Evolutionary conservation across 2,888 invertebrate species (phyloP).

Genomic region (Cephus sareptanus): DNA sequence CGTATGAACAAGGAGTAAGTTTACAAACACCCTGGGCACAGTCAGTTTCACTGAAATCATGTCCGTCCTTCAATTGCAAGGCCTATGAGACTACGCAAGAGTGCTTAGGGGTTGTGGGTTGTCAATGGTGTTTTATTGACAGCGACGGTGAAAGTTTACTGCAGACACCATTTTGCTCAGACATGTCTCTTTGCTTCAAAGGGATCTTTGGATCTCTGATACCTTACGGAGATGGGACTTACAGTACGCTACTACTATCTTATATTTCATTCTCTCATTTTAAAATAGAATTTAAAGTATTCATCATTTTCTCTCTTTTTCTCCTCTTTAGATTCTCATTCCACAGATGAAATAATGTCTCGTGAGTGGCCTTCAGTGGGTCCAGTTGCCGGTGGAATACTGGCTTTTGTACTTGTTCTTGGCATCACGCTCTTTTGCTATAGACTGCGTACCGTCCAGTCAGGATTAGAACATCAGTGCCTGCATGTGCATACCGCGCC

Average conservation of each 20-base stretch:
- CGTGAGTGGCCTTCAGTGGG: constrained; percentile 77
- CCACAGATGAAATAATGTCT: constrained; percentile 52
- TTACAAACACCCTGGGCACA: constrained; percentile 47
- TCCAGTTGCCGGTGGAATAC: constrained; percentile 87
- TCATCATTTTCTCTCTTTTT: neutral
- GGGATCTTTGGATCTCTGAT: constrained; percentile 86
- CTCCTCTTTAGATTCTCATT: constrained; percentile 54
- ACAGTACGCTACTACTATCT: constrained; percentile 55
- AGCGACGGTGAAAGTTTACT: constrained; percentile 78
- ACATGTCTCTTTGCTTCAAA: constrained; percentile 85
- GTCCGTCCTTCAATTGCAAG: constrained; percentile 78
- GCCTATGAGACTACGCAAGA: constrained; percentile 72
- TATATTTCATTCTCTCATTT: neutral
- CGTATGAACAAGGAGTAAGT: constrained; percentile 56
- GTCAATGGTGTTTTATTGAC: constrained; percentile 91
- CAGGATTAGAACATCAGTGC: constrained; percentile 68
- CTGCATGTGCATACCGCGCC: constrained; percentile 65
- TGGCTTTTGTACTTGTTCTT: constrained; percentile 83
- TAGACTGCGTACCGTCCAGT: constrained; percentile 71
- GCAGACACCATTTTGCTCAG: constrained; percentile 81
- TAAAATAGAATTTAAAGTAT: neutral
- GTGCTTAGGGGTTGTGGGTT: constrained; percentile 81
- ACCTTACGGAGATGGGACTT: constrained; percentile 82
- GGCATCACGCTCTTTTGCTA: constrained; percentile 89
- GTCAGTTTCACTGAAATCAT: constrained; percentile 71